A percentile compares a stretch with the other conserved stretches of the same genome.
phyloP scores from a whole-genome alignment of 2,888 invertebrate species.

The Venustoraphidia nigricollis region DNA sequence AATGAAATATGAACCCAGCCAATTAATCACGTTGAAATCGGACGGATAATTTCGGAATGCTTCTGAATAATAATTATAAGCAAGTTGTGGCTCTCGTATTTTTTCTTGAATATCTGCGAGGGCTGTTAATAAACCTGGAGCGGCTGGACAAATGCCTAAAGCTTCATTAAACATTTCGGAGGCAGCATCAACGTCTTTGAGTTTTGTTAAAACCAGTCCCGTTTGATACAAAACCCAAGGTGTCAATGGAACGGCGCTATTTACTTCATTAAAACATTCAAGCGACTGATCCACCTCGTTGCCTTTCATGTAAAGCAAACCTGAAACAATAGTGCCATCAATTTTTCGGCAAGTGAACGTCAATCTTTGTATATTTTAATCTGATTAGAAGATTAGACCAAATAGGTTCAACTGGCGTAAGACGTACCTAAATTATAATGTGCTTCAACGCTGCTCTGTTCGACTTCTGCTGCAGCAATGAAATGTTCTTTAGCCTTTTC shows the following conservation, averaged over 20 bases:
- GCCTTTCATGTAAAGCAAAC: slow-evolving; percentile 52
- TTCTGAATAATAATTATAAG: slow-evolving; percentile 69
- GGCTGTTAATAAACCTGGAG: slow-evolving; percentile 77
- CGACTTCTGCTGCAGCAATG: slow-evolving; percentile 59
- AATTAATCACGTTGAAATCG: slow-evolving; percentile 64
- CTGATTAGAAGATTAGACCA: no score
- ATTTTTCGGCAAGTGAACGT: not conserved
- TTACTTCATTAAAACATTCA: slow-evolving; percentile 65
- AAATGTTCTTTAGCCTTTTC: slow-evolving; percentile 58
- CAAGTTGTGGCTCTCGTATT: slow-evolving; percentile 82
- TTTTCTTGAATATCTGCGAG: slow-evolving; percentile 81
- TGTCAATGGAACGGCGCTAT: slow-evolving; percentile 35
- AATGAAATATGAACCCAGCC: slow-evolving; percentile 79
- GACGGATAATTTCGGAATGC: slow-evolving; percentile 58
- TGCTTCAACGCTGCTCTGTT: slow-evolving; percentile 71
- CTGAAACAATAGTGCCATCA: slow-evolving; percentile 22
- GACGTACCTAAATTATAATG: slow-evolving; percentile 68
- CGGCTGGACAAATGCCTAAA: slow-evolving; percentile 70
- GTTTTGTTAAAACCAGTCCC: slow-evolving; percentile 57
- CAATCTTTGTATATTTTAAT: no score
- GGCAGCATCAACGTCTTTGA: slow-evolving; percentile 43
- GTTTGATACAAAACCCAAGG: slow-evolving; percentile 54
- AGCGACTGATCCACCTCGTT: slow-evolving; percentile 58
- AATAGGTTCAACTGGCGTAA: no score
- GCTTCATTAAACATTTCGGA: slow-evolving; percentile 58